Percentiles rank a stretch among this genome's conserved stretches.
Evolutionary conservation across 2,888 invertebrate genomes (phyloP).

Genomic region (Malthinus seriepunctatus): DNA sequence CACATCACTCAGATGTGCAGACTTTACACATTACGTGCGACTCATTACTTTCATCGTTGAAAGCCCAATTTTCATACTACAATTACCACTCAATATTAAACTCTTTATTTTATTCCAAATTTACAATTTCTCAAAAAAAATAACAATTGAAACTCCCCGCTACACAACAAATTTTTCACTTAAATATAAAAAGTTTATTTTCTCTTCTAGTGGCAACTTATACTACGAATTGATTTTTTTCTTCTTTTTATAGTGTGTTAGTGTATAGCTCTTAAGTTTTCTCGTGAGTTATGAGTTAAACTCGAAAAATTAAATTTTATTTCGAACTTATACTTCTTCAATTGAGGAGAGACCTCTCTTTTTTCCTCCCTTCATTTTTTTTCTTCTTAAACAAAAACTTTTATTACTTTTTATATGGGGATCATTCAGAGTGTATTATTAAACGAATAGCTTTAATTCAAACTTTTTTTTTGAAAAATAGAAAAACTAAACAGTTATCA

Average conservation of each 20-base stretch:
- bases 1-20: slow-evolving; percentile 46
- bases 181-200: slow-evolving; percentile 18
- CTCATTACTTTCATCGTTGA: slow-evolving; percentile 39
- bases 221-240: slow-evolving; percentile 18
- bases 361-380: too few species aligned
- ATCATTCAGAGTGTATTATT: too few species aligned
- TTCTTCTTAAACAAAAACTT: too few species aligned
- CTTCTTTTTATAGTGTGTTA: slow-evolving; percentile 3
- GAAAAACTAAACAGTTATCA: too few species aligned
- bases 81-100: slow-evolving; percentile 12
- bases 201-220: slow-evolving; percentile 16
- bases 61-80: slow-evolving; percentile 15
- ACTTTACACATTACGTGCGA: slow-evolving; percentile 43
- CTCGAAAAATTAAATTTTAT: slow-evolving; percentile 18
- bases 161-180: slow-evolving; percentile 1
- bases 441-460: too few species aligned
- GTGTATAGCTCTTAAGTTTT: not conserved
- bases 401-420: too few species aligned
- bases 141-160: not conserved
- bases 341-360: too few species aligned
- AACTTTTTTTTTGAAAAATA: too few species aligned
- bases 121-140: slow-evolving; percentile 5
- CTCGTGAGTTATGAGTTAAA: slow-evolving; percentile 14
- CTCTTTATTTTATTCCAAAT: not conserved
- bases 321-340: too few species aligned